Conservation (phyloP, 2,888 invertebrate species). For the Oxytorus armatus region DNA sequence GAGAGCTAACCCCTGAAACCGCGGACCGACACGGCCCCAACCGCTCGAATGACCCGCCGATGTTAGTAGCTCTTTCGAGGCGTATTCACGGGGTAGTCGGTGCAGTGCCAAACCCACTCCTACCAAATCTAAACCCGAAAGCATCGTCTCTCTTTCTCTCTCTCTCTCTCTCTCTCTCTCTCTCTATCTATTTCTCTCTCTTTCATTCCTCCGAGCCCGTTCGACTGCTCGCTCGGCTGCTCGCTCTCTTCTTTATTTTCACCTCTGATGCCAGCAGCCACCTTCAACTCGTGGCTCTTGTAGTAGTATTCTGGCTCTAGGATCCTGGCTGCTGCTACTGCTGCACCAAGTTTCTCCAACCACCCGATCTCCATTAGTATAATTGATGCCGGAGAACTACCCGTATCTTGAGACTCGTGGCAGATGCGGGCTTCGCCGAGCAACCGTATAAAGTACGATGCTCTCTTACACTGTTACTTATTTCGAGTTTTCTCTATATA, state of each 20-base stretch:
- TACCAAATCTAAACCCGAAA: constrained; percentile 67
- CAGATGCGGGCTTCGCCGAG: constrained; percentile 75
- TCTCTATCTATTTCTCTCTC: constrained; percentile 49
- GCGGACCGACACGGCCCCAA: constrained; percentile 69
- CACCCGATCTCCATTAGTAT: constrained; percentile 83
- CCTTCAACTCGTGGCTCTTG: constrained; percentile 61
- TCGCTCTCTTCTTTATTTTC: constrained; percentile 63
- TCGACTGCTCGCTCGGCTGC: constrained; percentile 54
- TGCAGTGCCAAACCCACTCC: constrained; percentile 61
- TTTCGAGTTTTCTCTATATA: constrained; percentile 53
- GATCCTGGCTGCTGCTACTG: constrained; percentile 23
- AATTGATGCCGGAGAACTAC: constrained; percentile 81
- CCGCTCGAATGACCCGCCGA: constrained; percentile 67
- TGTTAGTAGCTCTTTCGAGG: constrained; percentile 70
- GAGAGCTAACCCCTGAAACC: constrained; percentile 70
- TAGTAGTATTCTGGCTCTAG: constrained; percentile 51
- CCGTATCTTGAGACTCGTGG: constrained; percentile 77
- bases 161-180: constrained; percentile 28
- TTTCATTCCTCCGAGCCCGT: constrained; percentile 58
- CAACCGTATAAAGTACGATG: constrained; percentile 67
- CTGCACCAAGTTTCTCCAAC: constrained; percentile 63
- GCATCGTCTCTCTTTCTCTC: constrained; percentile 54
- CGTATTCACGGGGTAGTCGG: constrained; percentile 63
- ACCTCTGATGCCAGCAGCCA: constrained; percentile 67
- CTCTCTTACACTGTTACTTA: constrained; percentile 65